phyloP scores from a whole-genome alignment of 1,140 invertebrate species.

The Heliconius himera region DNA sequence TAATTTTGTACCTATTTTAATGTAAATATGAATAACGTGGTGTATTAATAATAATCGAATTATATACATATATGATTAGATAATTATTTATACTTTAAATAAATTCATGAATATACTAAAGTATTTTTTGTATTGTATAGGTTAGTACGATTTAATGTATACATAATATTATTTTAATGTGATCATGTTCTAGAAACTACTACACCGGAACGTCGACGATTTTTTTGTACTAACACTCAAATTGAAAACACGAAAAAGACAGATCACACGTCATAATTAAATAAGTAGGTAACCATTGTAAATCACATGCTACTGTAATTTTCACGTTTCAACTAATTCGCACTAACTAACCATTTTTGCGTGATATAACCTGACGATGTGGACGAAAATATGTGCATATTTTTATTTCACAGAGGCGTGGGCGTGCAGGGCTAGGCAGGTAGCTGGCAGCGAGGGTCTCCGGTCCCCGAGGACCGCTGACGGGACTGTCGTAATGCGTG shows the following conservation, averaged over 20 bases:
- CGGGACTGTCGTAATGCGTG: slow-evolving; percentile 66
- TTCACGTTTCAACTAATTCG: slow-evolving; percentile 3
- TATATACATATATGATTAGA: too few species aligned
- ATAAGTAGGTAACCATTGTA: neutral
- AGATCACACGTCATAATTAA: neutral
- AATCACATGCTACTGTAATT: slow-evolving; percentile 1
- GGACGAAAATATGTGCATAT: neutral
- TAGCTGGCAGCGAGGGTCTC: neutral
- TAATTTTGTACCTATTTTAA: neutral
- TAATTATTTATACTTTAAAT: too few species aligned
- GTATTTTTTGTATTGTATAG: neutral
- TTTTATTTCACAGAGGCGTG: neutral
- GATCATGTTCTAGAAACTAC: slow-evolving; percentile 11
- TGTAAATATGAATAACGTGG: neutral
- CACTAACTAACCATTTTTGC: neutral
- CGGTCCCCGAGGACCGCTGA: slow-evolving; percentile 56
- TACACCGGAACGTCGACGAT: neutral
- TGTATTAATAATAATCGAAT: too few species aligned
- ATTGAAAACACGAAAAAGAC: neutral
- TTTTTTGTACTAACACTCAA: neutral
- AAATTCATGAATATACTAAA: neutral
- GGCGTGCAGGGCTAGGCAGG: neutral
- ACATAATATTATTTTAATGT: neutral
- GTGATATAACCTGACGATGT: neutral
- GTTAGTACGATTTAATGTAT: neutral